Conservation (phyloP, 2,888 invertebrate genomes). For the Agriopis leucophaearia region DNA sequence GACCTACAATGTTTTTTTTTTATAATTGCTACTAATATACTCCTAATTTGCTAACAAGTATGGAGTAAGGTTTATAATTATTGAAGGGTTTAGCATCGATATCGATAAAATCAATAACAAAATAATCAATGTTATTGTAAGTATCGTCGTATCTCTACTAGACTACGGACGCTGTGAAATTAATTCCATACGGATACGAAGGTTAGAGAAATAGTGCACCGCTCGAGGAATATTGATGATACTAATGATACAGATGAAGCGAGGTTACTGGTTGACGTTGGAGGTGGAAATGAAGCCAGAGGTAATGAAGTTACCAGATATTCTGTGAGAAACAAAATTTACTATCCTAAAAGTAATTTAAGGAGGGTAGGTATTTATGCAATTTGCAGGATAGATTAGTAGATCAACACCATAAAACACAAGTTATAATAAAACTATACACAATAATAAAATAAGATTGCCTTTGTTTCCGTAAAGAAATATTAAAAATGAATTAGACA, state of each 20-base stretch:
- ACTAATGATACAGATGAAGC: constrained; percentile 53
- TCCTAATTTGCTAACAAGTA: too few species aligned
- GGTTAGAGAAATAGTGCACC: constrained; percentile 66
- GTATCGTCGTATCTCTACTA: neutral
- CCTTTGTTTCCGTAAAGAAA: too few species aligned
- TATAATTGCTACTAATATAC: too few species aligned
- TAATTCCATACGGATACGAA: constrained; percentile 63
- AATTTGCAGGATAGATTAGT: neutral
- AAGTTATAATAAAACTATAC: too few species aligned
- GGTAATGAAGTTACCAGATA: constrained; percentile 28
- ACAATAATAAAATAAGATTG: too few species aligned
- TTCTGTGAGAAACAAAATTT: constrained; percentile 39
- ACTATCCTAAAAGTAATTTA: constrained; percentile 6
- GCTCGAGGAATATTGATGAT: constrained; percentile 62
- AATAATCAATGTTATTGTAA: neutral
- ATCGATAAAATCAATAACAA: neutral
- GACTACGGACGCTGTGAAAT: constrained; percentile 59
- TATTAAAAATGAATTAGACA: too few species aligned
- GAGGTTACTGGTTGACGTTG: constrained; percentile 36
- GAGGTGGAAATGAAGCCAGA: constrained; percentile 15
- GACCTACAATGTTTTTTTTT: too few species aligned
- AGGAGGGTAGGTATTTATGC: neutral
- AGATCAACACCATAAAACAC: neutral
- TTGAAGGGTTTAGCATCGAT: neutral
- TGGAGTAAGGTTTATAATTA: neutral